Base-by-base conservation (phyloP, 2,888 invertebrate genomes). In the Eretmocerus hayati region DNA sequence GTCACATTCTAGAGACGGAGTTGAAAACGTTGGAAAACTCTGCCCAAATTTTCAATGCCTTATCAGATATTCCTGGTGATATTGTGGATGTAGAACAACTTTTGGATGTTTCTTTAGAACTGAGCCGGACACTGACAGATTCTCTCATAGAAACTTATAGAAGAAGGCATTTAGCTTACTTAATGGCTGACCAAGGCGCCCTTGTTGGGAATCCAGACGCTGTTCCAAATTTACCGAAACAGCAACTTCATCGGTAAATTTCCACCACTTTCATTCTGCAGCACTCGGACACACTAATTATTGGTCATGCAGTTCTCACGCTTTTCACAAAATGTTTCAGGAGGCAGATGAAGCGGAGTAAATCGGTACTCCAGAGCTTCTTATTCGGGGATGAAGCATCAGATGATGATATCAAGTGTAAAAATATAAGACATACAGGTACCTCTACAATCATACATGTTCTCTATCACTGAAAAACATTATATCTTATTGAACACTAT, bases 111-210 rank as follows among this genome's bases (percentile, higher is more conserved):
- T 80, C 87, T 1, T 75, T 82, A 60, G 82, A 85, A 58, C 83
- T 90, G 52, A 86, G 90, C 36, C 85, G 85, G 22, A 87, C 89
- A 2, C 75, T 94, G 45, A 90, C 87, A 59, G 87, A 91, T 59
- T 84, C 87, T 50, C 79, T 87, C 61, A 79, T 92, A 52, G 93
- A 94, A 63, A 90, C 91, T 3, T 91, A 94, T 65, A 78, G 95
- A 45, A 80, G 93, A 54, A 81, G 93, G 56, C 94, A 95, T 73
- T 79, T 94, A 57, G 96, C 96, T 9, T 93, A 94, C 72, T 76
- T 97, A 38, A 95, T 95, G 94, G 91, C 93, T 30, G 95, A 95
- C 72, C 93, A 93, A 69, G 96, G 95, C 33, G 90, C 90, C 46
- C 76, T 95, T 49, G 89, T 93, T 32, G 89, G 88, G 5, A 93